Conservation (phyloP, 2,888 invertebrate species). For the Empis stercorea region DNA sequence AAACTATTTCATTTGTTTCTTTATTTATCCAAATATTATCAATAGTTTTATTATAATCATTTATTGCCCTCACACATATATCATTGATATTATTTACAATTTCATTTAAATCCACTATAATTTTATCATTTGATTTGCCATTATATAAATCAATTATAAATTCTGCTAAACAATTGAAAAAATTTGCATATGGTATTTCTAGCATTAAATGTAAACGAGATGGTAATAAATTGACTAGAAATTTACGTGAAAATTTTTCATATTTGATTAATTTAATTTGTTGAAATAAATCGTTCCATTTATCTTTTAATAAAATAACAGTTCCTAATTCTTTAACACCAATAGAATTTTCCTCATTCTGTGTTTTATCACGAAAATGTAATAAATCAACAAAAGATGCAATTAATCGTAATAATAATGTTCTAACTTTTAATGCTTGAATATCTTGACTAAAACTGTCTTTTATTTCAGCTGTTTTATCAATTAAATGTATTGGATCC, state of each 20-base stretch:
- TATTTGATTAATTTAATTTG: slow-evolving; percentile 28
- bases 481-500: slow-evolving; percentile 44
- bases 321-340: slow-evolving; percentile 19
- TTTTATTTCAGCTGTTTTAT: slow-evolving; percentile 22
- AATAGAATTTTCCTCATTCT: neutral
- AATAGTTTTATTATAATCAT: slow-evolving; percentile 31
- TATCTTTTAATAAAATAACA: slow-evolving; percentile 25
- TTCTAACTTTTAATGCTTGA: slow-evolving; percentile 30
- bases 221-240: slow-evolving; percentile 36
- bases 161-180: slow-evolving; percentile 30
- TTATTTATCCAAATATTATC: slow-evolving; percentile 39
- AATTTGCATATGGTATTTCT: slow-evolving; percentile 31
- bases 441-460: slow-evolving; percentile 33
- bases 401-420: slow-evolving; percentile 28
- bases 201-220: slow-evolving; percentile 31
- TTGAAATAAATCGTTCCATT: slow-evolving; percentile 29
- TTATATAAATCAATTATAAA: slow-evolving; percentile 31
- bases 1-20: slow-evolving; percentile 41
- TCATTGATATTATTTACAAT: slow-evolving; percentile 24
- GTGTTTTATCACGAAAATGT: slow-evolving; percentile 16
- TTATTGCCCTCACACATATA: slow-evolving; percentile 27
- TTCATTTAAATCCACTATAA: slow-evolving; percentile 23
- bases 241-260: slow-evolving; percentile 27
- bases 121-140: slow-evolving; percentile 19
- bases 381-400: slow-evolving; percentile 31